phyloP scores from a whole-genome alignment of 2,888 invertebrate genomes.

The Lasioglossum malachurum region DNA sequence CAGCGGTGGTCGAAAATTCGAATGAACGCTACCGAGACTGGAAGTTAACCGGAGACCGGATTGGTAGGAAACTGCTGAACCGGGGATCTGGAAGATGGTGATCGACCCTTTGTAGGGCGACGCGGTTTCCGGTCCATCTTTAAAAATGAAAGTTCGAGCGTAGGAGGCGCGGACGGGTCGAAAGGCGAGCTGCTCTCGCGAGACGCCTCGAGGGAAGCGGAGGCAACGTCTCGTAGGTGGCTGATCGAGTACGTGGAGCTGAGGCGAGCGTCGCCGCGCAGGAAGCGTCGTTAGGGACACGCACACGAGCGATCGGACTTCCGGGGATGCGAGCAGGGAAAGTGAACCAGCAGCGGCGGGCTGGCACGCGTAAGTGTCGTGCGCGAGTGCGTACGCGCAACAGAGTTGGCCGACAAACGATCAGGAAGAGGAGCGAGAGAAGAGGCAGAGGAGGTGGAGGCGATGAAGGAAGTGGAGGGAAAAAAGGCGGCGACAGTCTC shows the following conservation, averaged over 20 bases:
- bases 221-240: background rate
- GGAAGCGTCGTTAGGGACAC: background rate
- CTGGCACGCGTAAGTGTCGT: background rate
- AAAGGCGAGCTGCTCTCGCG: background rate
- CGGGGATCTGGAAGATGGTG: background rate
- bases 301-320: constrained; percentile 37
- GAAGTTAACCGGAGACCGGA: background rate
- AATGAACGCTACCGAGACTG: background rate
- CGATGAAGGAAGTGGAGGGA: constrained; percentile 32
- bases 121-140: background rate
- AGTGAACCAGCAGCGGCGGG: constrained; percentile 56
- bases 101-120: background rate
- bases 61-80: too few species aligned
- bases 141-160: background rate
- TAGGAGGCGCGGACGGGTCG: background rate
- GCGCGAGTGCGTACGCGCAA: background rate
- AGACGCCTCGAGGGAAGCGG: too few species aligned
- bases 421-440: background rate
- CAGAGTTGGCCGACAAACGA: background rate
- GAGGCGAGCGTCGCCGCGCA: background rate
- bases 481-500: constrained; percentile 39
- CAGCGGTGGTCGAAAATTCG: background rate
- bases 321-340: constrained; percentile 67
- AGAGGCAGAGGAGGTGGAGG: background rate
- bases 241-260: background rate